Conservation (phyloP, 2,888 invertebrate species). For the Drosophila nigricruria region DNA sequence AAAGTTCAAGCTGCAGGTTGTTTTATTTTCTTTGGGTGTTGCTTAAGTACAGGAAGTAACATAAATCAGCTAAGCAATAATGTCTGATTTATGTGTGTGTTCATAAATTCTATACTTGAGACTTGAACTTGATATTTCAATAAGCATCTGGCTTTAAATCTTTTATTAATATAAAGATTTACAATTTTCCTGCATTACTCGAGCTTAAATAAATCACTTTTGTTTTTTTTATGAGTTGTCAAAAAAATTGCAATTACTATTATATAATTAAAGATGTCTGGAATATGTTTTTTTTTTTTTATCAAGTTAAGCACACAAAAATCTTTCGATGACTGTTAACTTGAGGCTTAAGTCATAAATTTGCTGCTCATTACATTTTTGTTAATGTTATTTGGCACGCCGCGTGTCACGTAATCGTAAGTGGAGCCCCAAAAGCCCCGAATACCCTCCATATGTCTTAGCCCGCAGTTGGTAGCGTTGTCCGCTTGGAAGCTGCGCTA, state of each 20-base stretch:
- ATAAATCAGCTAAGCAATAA: constrained; percentile 31
- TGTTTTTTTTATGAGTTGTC: constrained; percentile 44
- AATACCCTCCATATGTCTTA: neutral
- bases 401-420: constrained; percentile 65
- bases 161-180: neutral
- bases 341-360: constrained; percentile 51
- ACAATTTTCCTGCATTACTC: neutral
- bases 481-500: constrained; percentile 46
- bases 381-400: constrained; percentile 63
- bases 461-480: constrained; percentile 5
- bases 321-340: constrained; percentile 44
- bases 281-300: constrained; percentile 19
- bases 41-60: constrained; percentile 34
- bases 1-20: constrained; percentile 9
- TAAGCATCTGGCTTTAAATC: neutral
- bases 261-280: constrained; percentile 51
- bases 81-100: constrained; percentile 10
- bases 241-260: constrained; percentile 52
- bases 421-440: constrained; percentile 38
- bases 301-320: constrained; percentile 24
- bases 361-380: constrained; percentile 53
- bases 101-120: constrained; percentile 9
- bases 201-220: constrained; percentile 27
- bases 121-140: neutral
- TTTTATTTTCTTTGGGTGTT: neutral